Conservation (phyloP, 2,113 vertebrate genomes). For the Odobenus rosmarus region DNA sequence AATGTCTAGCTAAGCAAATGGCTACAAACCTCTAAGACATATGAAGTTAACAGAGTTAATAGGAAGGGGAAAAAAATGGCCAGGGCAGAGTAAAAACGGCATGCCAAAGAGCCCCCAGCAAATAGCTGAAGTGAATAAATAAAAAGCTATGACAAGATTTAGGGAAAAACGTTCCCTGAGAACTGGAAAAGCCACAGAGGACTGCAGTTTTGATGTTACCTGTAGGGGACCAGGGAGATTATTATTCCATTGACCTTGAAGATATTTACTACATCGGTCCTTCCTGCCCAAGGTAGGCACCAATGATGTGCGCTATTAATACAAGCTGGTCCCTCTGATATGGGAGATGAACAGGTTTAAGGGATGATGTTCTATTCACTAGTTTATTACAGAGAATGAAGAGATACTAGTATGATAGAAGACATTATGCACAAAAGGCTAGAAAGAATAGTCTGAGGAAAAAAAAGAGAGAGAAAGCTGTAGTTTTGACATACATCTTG, state of each 20-base stretch:
- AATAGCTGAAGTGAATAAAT: constrained; percentile 1
- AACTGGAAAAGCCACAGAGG: background rate
- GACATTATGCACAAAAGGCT: background rate
- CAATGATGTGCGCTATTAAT: background rate
- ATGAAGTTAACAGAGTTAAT: background rate
- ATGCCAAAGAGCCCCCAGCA: background rate
- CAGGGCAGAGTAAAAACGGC: background rate
- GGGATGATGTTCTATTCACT: background rate
- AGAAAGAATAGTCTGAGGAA: background rate
- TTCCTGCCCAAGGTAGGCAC: background rate
- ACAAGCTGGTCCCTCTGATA: background rate
- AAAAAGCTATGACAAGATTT: background rate
- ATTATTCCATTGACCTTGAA: constrained; percentile 34
- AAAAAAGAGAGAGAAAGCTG: background rate
- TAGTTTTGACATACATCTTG: background rate
- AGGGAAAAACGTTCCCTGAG: background rate
- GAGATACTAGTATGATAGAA: background rate
- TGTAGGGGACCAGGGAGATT: background rate
- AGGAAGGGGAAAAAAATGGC: background rate
- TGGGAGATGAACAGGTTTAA: background rate
- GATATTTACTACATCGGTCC: background rate
- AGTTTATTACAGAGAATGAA: background rate
- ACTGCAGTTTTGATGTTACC: background rate
- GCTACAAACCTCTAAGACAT: background rate
- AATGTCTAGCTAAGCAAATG: background rate